Evolutionary conservation across 64 coral and sea anemone genomes (phyloP).

Genomic region (Astreopora myriophthalma): DNA sequence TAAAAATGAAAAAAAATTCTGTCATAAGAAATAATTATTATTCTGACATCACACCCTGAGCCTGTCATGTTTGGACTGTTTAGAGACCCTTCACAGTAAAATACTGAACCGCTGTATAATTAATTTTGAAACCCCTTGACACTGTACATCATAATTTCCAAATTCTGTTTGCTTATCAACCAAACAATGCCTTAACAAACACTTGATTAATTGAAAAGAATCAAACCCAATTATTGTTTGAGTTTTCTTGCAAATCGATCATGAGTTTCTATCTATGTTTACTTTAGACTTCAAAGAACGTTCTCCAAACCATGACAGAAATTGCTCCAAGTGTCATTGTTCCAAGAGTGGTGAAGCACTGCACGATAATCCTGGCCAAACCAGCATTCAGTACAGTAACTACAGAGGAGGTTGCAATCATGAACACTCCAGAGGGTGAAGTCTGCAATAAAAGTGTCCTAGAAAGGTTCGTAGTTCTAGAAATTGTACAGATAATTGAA

Average conservation of each 20-base stretch:
- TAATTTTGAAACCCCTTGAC: too few relatives aligned
- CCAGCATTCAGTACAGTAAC: slow-evolving; percentile 37
- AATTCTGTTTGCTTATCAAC: too few relatives aligned
- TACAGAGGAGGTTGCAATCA: slow-evolving; percentile 47
- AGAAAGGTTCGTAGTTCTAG: slow-evolving; percentile 22
- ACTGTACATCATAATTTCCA: too few relatives aligned
- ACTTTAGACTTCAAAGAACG: slow-evolving; percentile 38
- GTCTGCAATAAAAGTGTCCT: slow-evolving; percentile 53
- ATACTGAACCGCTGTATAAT: too few relatives aligned
- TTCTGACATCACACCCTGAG: too few relatives aligned
- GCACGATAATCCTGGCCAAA: slow-evolving; percentile 7
- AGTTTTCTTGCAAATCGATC: background rate
- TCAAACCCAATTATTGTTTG: background rate
- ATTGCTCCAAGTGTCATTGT: slow-evolving; percentile 41
- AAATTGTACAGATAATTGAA: background rate
- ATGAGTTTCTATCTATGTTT: background rate
- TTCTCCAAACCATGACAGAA: slow-evolving; percentile 46
- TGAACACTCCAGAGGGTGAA: slow-evolving; percentile 67
- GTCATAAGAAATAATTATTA: too few relatives aligned
- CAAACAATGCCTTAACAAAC: too few relatives aligned
- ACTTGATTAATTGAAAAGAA: too few relatives aligned
- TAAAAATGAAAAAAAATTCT: too few relatives aligned
- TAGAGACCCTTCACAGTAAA: too few relatives aligned
- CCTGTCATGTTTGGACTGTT: too few relatives aligned
- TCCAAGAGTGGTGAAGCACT: slow-evolving; percentile 40